A percentile compares a stretch with the other conserved stretches of the same genome.
Conservation (phyloP, 2,888 invertebrate species). For the Ophion slaviceki region DNA sequence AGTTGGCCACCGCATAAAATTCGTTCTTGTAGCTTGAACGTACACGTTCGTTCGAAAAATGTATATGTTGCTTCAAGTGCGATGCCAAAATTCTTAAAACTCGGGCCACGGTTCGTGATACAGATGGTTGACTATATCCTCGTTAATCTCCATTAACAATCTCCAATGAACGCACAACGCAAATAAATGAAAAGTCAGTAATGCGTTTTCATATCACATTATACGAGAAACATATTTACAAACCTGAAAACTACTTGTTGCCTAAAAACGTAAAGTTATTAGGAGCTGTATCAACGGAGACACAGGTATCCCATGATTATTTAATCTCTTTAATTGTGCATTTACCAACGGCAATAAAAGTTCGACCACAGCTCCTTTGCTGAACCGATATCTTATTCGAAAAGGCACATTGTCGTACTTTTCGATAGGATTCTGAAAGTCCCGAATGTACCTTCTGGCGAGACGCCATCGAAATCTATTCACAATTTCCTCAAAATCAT, state of each 20-base stretch:
- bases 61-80: too few species aligned
- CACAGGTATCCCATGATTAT: too few species aligned
- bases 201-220: constrained; percentile 25
- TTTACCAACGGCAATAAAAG: too few species aligned
- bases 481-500: constrained; percentile 6
- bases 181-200: constrained; percentile 44
- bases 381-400: constrained; percentile 31
- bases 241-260: constrained; percentile 58
- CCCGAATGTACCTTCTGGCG: constrained; percentile 29
- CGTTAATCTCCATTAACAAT: constrained; percentile 55
- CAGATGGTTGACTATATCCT: constrained; percentile 52
- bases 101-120: constrained; percentile 48
- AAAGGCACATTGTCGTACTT: constrained; percentile 14
- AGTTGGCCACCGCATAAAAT: too few species aligned
- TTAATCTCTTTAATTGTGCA: too few species aligned
- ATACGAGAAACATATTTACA: constrained; percentile 44
- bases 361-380: constrained; percentile 13
- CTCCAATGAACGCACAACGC: constrained; percentile 34
- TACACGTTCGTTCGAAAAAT: too few species aligned
- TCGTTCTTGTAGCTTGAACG: too few species aligned
- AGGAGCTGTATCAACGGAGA: too few species aligned
- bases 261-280: constrained; percentile 36
- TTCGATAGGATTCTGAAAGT: constrained; percentile 23
- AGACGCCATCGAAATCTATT: constrained; percentile 23
- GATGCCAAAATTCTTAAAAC: constrained; percentile 46